These are phyloP conservation scores for Galbula dea DNA, from an alignment of 2,113 vertebrate species.

Conservation along the genomic window DNA sequence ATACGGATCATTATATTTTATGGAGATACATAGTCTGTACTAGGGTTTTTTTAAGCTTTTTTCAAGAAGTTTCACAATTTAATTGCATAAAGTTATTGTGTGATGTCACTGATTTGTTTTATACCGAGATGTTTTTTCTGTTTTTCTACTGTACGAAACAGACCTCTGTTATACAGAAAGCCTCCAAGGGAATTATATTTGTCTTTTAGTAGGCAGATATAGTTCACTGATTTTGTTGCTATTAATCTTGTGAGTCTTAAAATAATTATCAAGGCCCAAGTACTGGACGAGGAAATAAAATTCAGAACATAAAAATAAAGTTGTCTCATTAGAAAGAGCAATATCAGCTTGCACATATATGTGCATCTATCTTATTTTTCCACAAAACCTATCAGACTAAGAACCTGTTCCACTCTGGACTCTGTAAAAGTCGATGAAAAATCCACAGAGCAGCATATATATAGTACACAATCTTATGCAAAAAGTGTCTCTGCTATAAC, in stretches of 20 bases:
- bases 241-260: background rate
- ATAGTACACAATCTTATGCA: background rate
- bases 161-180: background rate
- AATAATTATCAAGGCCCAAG: background rate
- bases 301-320: background rate
- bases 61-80: background rate
- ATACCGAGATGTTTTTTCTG: background rate
- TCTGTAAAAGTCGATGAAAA: background rate
- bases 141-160: background rate
- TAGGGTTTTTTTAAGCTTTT: background rate
- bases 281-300: background rate
- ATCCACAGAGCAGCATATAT: background rate
- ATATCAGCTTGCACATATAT: accelerated
- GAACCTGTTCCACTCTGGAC: background rate
- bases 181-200: background rate
- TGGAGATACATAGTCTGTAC: no score
- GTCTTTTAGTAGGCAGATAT: background rate
- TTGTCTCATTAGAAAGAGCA: background rate
- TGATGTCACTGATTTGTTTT: background rate
- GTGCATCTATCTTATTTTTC: background rate
- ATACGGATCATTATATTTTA: background rate
- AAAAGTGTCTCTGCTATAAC: background rate
- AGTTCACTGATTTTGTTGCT: background rate
- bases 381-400: background rate
- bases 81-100: background rate